Evolutionary conservation across 2,113 vertebrate genomes (phyloP), one percentile per base, ranked within the genome.

Genomic region (Electrona antarctica): DNA sequence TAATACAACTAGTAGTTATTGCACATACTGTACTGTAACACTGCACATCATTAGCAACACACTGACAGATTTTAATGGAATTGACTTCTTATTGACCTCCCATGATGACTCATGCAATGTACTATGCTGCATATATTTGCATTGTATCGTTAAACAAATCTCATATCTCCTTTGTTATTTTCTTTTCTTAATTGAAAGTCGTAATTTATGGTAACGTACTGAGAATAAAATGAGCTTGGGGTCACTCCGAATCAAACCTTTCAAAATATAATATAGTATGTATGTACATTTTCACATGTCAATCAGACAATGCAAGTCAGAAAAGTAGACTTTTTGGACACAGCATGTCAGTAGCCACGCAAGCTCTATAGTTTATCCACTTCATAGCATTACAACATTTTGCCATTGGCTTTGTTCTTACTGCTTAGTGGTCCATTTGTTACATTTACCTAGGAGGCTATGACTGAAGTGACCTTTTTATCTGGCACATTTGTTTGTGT

Each of bases 401-500:
- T 2, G 45, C 67, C 62, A 46, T 46, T 7, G 0, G 45, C 46
- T 79, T 75, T 81, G 78, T 75, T 75, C 71, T 54, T 50, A 45
- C 45, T 58, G 70, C 67, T 60, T 67, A 65, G 28, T 76, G 69
- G 1, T 56, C 12, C 33, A 41, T 41, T 41, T 41, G 3, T 41
- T 41, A 1, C 33, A 41, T 41, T 58, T 58, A 47, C 56, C 74
- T 87, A 68, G 21, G 21, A 68, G 21, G 21, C 21, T 74, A 78
- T 82, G 80, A 77, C 69, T 4, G 7, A 68, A 10, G 8, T 88
- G 87, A 88, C 88, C 87, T 89, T 90, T 88, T 86, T 81, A 86
- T 83, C 71, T 71, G 60, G 68, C 84, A 72, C 73, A 73, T 65
- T 82, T 82, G 71, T 85, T 86, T 64, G 46, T 79, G 84, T 82